Percentiles rank a stretch among this genome's conserved stretches.
Evolutionary conservation across 2,888 invertebrate genomes (phyloP).

Genomic region (Hyalella azteca): DNA sequence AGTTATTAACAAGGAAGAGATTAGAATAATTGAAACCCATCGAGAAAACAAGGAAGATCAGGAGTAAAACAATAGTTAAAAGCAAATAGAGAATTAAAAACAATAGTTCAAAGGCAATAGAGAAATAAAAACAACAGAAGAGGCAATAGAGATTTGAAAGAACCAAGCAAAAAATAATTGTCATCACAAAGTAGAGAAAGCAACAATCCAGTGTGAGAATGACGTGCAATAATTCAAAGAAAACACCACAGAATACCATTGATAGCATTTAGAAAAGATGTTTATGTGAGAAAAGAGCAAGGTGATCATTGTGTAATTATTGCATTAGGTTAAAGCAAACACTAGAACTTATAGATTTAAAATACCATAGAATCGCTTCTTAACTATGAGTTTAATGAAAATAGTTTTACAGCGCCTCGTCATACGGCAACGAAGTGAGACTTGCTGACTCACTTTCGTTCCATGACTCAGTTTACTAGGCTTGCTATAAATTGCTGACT

Average conservation of each 20-base stretch:
- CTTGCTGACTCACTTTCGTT: no score
- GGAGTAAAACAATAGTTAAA: background rate
- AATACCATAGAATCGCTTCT: no score
- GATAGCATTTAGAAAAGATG: background rate
- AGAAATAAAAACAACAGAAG: background rate
- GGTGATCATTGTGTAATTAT: no score
- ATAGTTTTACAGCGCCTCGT: no score
- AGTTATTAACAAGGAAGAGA: background rate
- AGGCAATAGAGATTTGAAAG: background rate
- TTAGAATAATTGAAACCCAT: background rate
- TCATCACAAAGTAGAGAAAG: background rate
- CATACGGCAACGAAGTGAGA: no score
- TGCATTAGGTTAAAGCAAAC: no score
- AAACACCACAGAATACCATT: background rate
- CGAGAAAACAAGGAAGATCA: background rate
- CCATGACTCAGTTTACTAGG: no score
- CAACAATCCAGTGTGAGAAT: background rate
- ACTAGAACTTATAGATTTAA: no score
- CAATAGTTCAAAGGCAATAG: background rate
- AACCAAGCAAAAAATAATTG: background rate
- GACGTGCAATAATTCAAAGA: background rate
- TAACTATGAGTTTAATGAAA: no score
- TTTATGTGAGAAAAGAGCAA: background rate
- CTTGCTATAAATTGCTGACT: no score
- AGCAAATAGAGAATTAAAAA: background rate